phyloP scores from a whole-genome alignment of 1,140 invertebrate species.

The Drosophila teissieri region DNA sequence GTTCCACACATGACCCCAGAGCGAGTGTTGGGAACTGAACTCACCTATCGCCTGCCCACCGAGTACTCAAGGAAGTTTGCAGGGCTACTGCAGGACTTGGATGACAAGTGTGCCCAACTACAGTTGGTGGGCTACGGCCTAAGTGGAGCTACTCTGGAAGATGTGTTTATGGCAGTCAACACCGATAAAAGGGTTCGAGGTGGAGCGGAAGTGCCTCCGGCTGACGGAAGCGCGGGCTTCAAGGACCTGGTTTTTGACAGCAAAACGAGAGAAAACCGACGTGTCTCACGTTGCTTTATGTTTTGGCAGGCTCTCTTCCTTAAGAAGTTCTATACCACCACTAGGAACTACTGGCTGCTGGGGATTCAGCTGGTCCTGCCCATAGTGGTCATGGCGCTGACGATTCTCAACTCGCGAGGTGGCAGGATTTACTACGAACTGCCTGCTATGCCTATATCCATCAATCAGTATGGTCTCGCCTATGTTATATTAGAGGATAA shows the following conservation, averaged over 20 bases:
- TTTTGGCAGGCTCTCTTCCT: conserved; percentile 86
- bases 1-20: conserved; percentile 67
- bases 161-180: conserved; percentile 89
- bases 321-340: conserved; percentile 86
- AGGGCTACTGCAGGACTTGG: conserved; percentile 43
- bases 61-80: conserved; percentile 50
- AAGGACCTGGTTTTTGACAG: conserved; percentile 17
- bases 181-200: conserved; percentile 5
- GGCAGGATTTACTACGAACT: conserved; percentile 22
- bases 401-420: conserved; percentile 85
- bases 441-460: conserved; percentile 15
- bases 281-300: conserved; percentile 2
- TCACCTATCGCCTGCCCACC: conserved; percentile 67
- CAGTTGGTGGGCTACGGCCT: conserved; percentile 92
- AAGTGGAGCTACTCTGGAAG: conserved; percentile 96
- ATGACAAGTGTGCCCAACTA: conserved; percentile 36
- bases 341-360: conserved; percentile 86
- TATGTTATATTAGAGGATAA: conserved; percentile 15
- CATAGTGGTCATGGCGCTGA: conserved; percentile 86
- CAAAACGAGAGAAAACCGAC: not conserved
- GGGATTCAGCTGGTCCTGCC: conserved; percentile 87
- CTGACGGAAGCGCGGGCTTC: not conserved
- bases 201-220: conserved; percentile 3
- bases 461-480: conserved; percentile 4
- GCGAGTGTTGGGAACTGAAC: conserved; percentile 67